Conservation (phyloP, 2,888 invertebrate genomes). For the Parthenolecanium corni region DNA sequence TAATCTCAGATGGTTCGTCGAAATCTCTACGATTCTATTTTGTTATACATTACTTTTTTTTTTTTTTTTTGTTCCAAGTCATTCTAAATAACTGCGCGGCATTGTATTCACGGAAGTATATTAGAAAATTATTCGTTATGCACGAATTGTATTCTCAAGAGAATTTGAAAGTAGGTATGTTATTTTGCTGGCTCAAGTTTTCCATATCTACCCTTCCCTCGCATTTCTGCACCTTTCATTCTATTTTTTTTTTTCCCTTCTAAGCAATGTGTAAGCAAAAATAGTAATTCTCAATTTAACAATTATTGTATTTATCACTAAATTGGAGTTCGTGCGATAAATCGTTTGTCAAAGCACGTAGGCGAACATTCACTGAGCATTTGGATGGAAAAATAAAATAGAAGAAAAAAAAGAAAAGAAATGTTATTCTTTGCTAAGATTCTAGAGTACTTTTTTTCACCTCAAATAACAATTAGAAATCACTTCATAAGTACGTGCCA, state of each 20-base stretch:
- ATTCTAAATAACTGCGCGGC: neutral
- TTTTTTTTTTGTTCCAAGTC: too few relatives aligned
- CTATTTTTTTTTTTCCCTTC: slow-evolving; percentile 8
- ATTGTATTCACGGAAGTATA: slow-evolving; percentile 12
- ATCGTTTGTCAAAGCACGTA: slow-evolving; percentile 22
- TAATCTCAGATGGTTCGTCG: too few relatives aligned
- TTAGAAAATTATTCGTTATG: slow-evolving; percentile 26
- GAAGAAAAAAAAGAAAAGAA: neutral
- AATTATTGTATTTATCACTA: slow-evolving; percentile 17
- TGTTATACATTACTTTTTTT: too few relatives aligned
- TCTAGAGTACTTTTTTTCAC: neutral
- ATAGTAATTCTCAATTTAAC: slow-evolving; percentile 22
- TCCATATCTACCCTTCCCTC: neutral
- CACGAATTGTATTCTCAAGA: slow-evolving; percentile 19
- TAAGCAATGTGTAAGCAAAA: slow-evolving; percentile 24
- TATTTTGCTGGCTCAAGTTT: neutral
- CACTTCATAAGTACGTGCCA: slow-evolving; percentile 4
- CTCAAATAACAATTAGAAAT: slow-evolving; percentile 24
- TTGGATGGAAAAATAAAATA: slow-evolving; percentile 1
- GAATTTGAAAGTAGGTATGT: slow-evolving; percentile 17
- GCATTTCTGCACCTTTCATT: slow-evolving; percentile 4
- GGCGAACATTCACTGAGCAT: slow-evolving; percentile 18
- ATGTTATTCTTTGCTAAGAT: neutral
- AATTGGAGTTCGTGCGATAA: slow-evolving; percentile 21
- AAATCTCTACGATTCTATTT: too few relatives aligned